A percentile compares a stretch with the other conserved stretches of the same genome.
These are phyloP conservation scores for Dryadula phaetusa DNA, from an alignment of 2,888 invertebrate genomes.

Conservation along the genomic window DNA sequence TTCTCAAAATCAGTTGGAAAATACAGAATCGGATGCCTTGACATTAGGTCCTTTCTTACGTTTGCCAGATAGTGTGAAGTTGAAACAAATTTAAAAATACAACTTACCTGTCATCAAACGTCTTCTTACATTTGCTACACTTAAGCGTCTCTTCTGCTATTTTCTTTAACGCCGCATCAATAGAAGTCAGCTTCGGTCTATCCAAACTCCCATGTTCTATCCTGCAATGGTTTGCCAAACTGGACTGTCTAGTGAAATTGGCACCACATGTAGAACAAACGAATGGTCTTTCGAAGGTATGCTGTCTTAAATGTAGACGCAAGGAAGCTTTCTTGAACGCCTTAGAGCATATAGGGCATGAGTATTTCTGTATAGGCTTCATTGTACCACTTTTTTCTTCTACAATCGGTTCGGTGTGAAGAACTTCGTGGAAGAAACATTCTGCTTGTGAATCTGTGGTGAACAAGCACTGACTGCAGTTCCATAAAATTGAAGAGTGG, in stretches of 20 bases:
- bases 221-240: slow-evolving; percentile 85
- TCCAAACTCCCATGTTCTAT: slow-evolving; percentile 74
- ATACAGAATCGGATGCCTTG: too few species aligned
- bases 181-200: slow-evolving; percentile 23
- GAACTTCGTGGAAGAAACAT: slow-evolving; percentile 88
- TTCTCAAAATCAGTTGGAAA: too few species aligned
- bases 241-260: slow-evolving; percentile 87
- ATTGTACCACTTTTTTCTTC: slow-evolving; percentile 55
- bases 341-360: slow-evolving; percentile 88
- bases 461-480: slow-evolving; percentile 86
- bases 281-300: slow-evolving; percentile 90
- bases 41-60: too few species aligned
- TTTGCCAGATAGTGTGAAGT: too few species aligned
- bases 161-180: slow-evolving; percentile 23
- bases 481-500: slow-evolving; percentile 70
- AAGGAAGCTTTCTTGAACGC: slow-evolving; percentile 87
- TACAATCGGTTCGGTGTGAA: slow-evolving; percentile 83
- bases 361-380: slow-evolving; percentile 76
- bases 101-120: slow-evolving; percentile 38
- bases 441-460: slow-evolving; percentile 88
- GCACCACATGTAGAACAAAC: slow-evolving; percentile 86
- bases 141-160: slow-evolving; percentile 33
- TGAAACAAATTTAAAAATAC: neutral
- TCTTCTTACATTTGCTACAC: slow-evolving; percentile 55
- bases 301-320: slow-evolving; percentile 88